These are phyloP conservation scores for Limnodromus scolopaceus DNA, from an alignment of 2,797 vertebrate genomes.

Conservation along the genomic window DNA sequence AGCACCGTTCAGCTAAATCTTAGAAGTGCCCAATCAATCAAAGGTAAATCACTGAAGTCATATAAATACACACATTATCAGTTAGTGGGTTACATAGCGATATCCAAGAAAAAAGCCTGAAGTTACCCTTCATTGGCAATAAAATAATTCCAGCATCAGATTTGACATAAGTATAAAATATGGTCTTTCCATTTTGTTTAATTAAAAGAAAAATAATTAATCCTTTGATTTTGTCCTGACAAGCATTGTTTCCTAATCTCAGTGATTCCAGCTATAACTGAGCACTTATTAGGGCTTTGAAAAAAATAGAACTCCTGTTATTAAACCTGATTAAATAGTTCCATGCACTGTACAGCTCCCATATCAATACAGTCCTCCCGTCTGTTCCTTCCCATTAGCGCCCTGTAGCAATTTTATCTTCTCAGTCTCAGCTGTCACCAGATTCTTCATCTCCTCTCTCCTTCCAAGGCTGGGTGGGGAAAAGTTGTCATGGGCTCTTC, in stretches of 20 bases:
- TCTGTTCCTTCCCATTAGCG: neutral
- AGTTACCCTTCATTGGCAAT: neutral
- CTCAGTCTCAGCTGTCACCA: neutral
- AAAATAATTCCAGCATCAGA: neutral
- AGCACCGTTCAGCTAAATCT: neutral
- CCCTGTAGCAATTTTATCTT: neutral
- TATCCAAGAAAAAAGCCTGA: neutral
- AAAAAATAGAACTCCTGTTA: neutral
- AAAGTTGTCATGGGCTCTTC: neutral
- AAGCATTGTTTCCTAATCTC: neutral
- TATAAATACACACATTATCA: neutral
- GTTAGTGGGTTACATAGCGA: neutral
- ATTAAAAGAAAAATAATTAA: neutral
- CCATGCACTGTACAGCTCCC: neutral
- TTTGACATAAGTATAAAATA: neutral
- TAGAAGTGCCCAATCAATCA: neutral
- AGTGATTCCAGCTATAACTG: neutral
- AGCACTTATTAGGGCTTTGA: neutral
- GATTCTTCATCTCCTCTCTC: neutral
- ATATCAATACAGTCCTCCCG: neutral
- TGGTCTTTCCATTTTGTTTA: neutral
- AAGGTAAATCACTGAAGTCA: neutral
- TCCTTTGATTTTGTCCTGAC: neutral
- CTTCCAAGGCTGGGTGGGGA: neutral
- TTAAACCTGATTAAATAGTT: neutral